Conservation (phyloP, 2,888 invertebrate species). For the Eudemis profundana region DNA sequence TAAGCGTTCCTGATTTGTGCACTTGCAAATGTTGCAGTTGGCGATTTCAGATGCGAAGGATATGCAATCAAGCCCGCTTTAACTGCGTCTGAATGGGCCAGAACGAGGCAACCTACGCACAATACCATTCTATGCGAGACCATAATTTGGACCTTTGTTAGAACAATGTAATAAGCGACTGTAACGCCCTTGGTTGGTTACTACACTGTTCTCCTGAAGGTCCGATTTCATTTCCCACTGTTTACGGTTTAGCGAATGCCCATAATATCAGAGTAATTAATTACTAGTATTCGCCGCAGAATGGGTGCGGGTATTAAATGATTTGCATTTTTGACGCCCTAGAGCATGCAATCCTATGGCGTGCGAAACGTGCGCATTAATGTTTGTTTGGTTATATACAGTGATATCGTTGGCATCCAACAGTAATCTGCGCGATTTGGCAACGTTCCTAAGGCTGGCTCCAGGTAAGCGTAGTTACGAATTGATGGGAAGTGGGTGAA, state of each 20-base stretch:
- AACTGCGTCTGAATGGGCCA: conserved; percentile 63
- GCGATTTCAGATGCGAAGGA: conserved; percentile 57
- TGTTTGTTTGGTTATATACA: conserved; percentile 12
- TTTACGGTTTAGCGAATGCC: conserved; percentile 38
- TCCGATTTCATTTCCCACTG: conserved; percentile 28
- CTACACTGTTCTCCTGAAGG: conserved; percentile 3
- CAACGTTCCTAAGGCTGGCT: conserved; percentile 1
- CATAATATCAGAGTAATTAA: conserved; percentile 41
- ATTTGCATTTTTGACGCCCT: conserved; percentile 37
- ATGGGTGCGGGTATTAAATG: conserved; percentile 27
- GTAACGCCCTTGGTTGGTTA: not conserved
- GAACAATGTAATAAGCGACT: conserved; percentile 26
- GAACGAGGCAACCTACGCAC: conserved; percentile 61
- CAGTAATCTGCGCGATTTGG: conserved; percentile 29
- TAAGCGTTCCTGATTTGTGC: conserved; percentile 28
- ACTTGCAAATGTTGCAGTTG: conserved; percentile 64
- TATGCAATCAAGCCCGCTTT: conserved; percentile 73
- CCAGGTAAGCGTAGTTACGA: conserved; percentile 1
- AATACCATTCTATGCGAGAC: conserved; percentile 48
- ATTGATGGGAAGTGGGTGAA: not conserved
- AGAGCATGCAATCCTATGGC: conserved; percentile 4
- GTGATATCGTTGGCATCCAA: conserved; percentile 4
- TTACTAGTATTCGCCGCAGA: conserved; percentile 31
- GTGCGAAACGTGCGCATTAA: conserved; percentile 13
- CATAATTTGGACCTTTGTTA: conserved; percentile 41